phyloP scores from a whole-genome alignment of 1,140 invertebrate genomes.

The Drosophila nigromelanica region DNA sequence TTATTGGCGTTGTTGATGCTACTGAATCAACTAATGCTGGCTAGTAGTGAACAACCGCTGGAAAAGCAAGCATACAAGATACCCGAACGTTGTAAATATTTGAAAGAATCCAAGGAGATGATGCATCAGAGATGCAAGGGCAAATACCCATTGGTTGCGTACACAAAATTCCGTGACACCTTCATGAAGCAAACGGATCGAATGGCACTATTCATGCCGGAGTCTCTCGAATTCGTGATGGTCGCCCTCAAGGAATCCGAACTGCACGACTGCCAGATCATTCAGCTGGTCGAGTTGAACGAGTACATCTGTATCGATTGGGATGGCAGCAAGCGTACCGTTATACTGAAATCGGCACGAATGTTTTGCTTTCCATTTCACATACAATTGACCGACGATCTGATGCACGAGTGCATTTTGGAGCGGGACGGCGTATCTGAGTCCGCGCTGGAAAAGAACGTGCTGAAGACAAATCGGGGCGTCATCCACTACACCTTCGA shows the following conservation, averaged over 20 bases:
- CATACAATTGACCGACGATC: constrained; percentile 60
- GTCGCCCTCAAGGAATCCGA: constrained; percentile 46
- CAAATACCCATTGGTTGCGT: constrained; percentile 34
- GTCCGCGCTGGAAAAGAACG: background rate
- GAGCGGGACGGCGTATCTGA: background rate
- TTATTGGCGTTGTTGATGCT: background rate
- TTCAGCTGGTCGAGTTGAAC: constrained; percentile 25
- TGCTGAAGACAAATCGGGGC: constrained; percentile 18
- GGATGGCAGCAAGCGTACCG: background rate
- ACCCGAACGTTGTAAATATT: constrained; percentile 44
- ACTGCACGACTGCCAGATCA: constrained; percentile 27
- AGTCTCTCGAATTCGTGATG: constrained; percentile 26
- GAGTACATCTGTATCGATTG: constrained; percentile 31
- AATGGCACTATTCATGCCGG: constrained; percentile 44
- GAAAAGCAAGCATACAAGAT: background rate
- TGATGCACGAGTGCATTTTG: constrained; percentile 47
- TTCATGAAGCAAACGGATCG: constrained; percentile 42
- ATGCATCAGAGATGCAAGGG: constrained; percentile 34
- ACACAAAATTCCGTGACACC: constrained; percentile 58
- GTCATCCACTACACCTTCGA: constrained; percentile 54
- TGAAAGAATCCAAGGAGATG: background rate
- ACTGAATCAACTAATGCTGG: background rate
- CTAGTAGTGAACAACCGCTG: background rate
- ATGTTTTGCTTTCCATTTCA: constrained; percentile 70
- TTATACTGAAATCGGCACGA: constrained; percentile 18